phyloP scores from a whole-genome alignment of 1,140 invertebrate genomes.

The Brachionus sp. region DNA sequence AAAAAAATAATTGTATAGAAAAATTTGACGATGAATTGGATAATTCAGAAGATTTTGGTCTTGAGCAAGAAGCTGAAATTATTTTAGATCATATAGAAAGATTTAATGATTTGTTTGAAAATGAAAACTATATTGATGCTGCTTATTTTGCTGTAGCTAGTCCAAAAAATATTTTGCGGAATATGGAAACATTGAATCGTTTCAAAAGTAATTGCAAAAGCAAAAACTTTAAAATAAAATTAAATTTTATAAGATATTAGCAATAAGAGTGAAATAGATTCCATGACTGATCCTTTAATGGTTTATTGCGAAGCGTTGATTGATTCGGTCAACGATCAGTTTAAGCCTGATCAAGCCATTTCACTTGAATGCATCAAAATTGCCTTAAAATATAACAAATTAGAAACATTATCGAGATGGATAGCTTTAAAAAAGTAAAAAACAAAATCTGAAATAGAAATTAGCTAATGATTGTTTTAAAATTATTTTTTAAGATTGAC shows the following conservation, averaged over 20 bases:
- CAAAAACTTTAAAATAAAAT: background rate
- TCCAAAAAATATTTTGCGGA: constrained; percentile 58
- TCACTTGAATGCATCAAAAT: constrained; percentile 56
- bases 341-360: constrained; percentile 52
- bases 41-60: constrained; percentile 47
- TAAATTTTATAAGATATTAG: constrained; percentile 50
- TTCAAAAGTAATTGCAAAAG: constrained; percentile 54
- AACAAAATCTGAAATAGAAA: background rate
- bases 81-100: constrained; percentile 60
- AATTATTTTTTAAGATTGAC: constrained; percentile 15
- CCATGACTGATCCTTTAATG: constrained; percentile 50
- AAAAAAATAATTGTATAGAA: constrained; percentile 29
- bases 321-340: constrained; percentile 54
- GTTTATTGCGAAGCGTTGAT: constrained; percentile 58
- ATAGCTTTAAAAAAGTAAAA: constrained; percentile 56
- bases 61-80: constrained; percentile 58
- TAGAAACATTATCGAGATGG: constrained; percentile 57
- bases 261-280: constrained; percentile 48
- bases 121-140: constrained; percentile 56
- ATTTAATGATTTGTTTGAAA: constrained; percentile 59
- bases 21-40: constrained; percentile 46
- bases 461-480: too few species aligned
- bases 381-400: constrained; percentile 54
- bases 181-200: constrained; percentile 55
- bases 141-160: constrained; percentile 59